Evolutionary conservation across 37 sponge, comb jelly and placozoan genomes (phyloP).

Genomic region (Dysidea cf. avara): DNA sequence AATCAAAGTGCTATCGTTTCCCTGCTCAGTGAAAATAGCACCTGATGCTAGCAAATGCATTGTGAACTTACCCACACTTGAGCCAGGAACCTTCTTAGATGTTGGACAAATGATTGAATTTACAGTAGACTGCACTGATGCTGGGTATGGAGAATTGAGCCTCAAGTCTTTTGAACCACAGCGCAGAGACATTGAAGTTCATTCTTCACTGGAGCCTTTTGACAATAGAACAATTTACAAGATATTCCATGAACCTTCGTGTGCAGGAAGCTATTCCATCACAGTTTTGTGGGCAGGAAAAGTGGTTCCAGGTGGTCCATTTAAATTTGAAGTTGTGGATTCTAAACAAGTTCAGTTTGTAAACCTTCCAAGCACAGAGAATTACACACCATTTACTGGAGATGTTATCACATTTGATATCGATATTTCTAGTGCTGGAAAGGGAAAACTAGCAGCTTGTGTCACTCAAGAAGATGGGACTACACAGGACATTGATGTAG

Average conservation of each 20-base stretch:
- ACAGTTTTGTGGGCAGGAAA: conserved; percentile 35
- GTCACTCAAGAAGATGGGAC: neutral
- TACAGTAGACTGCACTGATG: conserved; percentile 22
- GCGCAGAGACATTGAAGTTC: neutral
- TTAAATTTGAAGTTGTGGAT: conserved; percentile 59
- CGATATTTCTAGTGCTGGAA: too few species aligned
- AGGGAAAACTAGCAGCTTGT: too few species aligned
- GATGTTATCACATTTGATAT: too few species aligned
- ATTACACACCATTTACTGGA: too few species aligned
- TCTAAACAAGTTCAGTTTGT: conserved; percentile 10
- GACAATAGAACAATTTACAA: conserved; percentile 35
- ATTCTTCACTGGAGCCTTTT: conserved; percentile 22
- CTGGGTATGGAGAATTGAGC: conserved; percentile 28
- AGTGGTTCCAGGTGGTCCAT: conserved; percentile 75
- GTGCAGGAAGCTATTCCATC: conserved; percentile 58
- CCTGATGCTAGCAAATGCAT: conserved; percentile 64
- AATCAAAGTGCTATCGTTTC: conserved; percentile 24
- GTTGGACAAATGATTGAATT: conserved; percentile 25
- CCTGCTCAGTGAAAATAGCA: conserved; percentile 37
- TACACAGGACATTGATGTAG: conserved; percentile 38
- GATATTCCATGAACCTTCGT: conserved; percentile 41
- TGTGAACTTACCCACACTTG: conserved; percentile 43
- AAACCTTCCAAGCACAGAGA: too few species aligned
- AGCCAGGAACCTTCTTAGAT: conserved; percentile 3
- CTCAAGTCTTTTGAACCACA: neutral